Conservation (phyloP, 2,888 invertebrate genomes). For the Pandemis cinnamomeana region DNA sequence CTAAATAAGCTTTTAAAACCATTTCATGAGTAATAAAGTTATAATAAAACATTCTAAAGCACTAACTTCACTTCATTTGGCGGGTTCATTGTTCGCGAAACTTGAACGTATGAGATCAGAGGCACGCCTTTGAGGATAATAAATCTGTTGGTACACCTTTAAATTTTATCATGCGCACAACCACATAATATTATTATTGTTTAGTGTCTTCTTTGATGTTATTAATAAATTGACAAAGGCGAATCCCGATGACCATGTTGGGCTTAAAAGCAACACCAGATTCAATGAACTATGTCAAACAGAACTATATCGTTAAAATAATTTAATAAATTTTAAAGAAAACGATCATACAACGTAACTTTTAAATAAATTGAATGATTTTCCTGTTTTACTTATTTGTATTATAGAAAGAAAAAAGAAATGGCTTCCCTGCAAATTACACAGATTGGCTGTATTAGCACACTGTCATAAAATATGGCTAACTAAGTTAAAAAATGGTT, state of each 20-base stretch:
- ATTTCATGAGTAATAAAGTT: conserved; percentile 5
- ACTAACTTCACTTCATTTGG: conserved; percentile 10
- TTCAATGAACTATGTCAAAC: too few species aligned
- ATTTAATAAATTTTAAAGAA: too few species aligned
- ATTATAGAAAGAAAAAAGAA: too few species aligned
- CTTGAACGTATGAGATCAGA: conserved; percentile 44
- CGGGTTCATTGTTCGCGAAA: conserved; percentile 39
- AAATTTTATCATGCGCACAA: neutral
- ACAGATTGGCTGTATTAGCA: too few species aligned
- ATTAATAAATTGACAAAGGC: neutral
- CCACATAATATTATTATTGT: neutral
- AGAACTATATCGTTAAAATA: too few species aligned
- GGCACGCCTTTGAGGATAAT: conserved; percentile 43
- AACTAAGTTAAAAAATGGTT: too few species aligned
- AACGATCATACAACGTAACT: too few species aligned
- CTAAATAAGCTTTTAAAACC: neutral
- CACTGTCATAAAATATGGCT: too few species aligned
- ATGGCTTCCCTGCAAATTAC: too few species aligned
- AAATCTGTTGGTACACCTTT: conserved; percentile 32
- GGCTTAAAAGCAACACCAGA: neutral
- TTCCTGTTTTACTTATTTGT: too few species aligned
- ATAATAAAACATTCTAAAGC: conserved; percentile 15
- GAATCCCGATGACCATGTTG: neutral
- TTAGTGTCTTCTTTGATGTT: conserved; percentile 8
- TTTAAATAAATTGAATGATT: too few species aligned